Base-by-base conservation (phyloP, 2,888 invertebrate genomes). In the Sphaeridia pumilis region DNA sequence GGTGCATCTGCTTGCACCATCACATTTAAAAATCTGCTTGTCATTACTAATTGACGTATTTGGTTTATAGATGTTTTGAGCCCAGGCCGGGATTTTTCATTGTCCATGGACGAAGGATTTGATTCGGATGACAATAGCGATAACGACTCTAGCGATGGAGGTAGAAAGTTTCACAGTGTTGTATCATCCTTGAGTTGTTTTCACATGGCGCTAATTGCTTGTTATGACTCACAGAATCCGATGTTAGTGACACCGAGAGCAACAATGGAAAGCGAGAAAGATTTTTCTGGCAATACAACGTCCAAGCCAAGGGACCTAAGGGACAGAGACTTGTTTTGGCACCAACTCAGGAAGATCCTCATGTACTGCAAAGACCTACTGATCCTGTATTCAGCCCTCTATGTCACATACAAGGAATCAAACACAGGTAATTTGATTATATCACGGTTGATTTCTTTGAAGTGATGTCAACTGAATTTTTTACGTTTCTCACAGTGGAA, bases 201-300 rank as follows among this genome's bases (percentile, higher is more conserved):
- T 50, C 31, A 17, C 22, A 4, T 14, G 20, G 14, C 20, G n/a
- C n/a, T n/a, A n/a, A n/a, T n/a, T n/a, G n/a, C n/a, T n/a, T n/a
- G n/a, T n/a, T n/a, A n/a, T n/a, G 21, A 27, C 12, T 50, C 42
- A 12, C 49, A 65, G 65, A 65, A 26, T 64, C 65, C 1, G 65
- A 65, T 31, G 58, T 62, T 28, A 64, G 63, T 56, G 65, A 65
- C 49, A 64, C 65, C 1, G 65, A 65, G 26, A 65, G 65, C 46
- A 65, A 63, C 24, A 58, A 63, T 22, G 65, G 65, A 26, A 55
- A 63, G 21, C 52, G 65, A 12, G 89, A 90, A 68, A 78, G 84
- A 57, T 94, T 78, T 72, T 95, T 97, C 71, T 97, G 97, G 95
- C 95, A 95, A 71, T 97, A 97, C 71, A 97, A 97, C 74, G 90